These are phyloP conservation scores for Vicugna pacos DNA, from an alignment of 2,113 vertebrate species.

Conservation along the genomic window DNA sequence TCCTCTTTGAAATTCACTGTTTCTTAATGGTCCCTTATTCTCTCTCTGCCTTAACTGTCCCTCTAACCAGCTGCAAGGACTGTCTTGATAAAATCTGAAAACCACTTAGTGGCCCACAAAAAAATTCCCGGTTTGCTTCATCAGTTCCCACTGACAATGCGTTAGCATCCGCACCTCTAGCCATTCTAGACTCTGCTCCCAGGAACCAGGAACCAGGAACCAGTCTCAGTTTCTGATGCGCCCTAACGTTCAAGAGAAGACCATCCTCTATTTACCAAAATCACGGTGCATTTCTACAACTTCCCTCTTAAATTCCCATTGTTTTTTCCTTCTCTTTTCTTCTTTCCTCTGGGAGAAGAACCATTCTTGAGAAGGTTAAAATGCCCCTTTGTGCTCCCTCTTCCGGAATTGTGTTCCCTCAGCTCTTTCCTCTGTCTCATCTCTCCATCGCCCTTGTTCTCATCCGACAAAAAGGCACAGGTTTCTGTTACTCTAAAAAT, in stretches of 20 bases:
- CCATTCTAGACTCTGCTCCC: background rate
- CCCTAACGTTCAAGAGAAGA: background rate
- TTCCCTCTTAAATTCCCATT: background rate
- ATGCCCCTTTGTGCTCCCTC: background rate
- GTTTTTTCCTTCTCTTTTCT: background rate
- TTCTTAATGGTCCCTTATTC: background rate
- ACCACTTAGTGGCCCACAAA: background rate
- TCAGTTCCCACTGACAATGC: no score
- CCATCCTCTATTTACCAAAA: background rate
- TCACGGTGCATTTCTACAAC: background rate
- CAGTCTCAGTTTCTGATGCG: background rate
- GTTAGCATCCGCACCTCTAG: background rate
- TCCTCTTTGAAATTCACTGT: background rate
- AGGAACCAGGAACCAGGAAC: background rate
- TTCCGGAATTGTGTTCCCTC: background rate
- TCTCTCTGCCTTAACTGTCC: background rate
- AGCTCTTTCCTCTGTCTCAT: background rate
- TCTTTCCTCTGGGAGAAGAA: background rate
- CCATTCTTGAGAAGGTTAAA: background rate
- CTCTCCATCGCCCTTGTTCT: background rate
- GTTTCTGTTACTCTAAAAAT: background rate
- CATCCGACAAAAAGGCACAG: background rate
- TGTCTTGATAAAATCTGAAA: background rate
- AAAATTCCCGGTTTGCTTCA: background rate
- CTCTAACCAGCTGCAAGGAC: background rate